Percentiles rank a stretch among this genome's conserved stretches.
These are phyloP conservation scores for Lepus timidus DNA, from an alignment of 2,113 vertebrate genomes.

Conservation along the genomic window DNA sequence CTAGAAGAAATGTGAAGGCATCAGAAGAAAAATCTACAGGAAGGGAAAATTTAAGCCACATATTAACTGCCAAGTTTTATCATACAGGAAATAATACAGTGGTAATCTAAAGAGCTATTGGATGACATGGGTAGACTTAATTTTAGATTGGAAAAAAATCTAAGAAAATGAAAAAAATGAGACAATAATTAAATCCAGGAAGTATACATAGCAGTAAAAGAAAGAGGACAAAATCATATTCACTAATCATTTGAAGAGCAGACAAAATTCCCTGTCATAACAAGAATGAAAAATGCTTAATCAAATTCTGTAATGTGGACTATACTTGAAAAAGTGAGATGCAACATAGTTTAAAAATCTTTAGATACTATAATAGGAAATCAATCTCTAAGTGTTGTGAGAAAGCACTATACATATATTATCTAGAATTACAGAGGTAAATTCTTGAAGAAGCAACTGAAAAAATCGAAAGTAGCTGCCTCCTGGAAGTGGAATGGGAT, in stretches of 20 bases:
- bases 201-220: neutral
- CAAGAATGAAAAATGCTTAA: conserved; percentile 6
- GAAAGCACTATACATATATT: neutral
- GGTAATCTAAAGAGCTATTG: neutral
- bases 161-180: neutral
- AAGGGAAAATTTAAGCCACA: neutral
- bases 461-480: neutral
- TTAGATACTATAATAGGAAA: neutral
- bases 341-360: neutral
- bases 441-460: neutral
- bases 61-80: neutral
- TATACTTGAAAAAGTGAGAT: neutral
- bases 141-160: neutral
- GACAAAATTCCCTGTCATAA: neutral
- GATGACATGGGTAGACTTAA: neutral
- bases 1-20: neutral
- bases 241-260: neutral
- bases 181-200: neutral
- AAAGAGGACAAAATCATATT: neutral
- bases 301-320: neutral
- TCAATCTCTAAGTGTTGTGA: neutral
- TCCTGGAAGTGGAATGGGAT: neutral
- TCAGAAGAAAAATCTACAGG: neutral
- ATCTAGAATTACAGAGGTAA: neutral
- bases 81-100: neutral